Conservation (phyloP, 2,797 vertebrate genomes). For the Falco peregrinus region DNA sequence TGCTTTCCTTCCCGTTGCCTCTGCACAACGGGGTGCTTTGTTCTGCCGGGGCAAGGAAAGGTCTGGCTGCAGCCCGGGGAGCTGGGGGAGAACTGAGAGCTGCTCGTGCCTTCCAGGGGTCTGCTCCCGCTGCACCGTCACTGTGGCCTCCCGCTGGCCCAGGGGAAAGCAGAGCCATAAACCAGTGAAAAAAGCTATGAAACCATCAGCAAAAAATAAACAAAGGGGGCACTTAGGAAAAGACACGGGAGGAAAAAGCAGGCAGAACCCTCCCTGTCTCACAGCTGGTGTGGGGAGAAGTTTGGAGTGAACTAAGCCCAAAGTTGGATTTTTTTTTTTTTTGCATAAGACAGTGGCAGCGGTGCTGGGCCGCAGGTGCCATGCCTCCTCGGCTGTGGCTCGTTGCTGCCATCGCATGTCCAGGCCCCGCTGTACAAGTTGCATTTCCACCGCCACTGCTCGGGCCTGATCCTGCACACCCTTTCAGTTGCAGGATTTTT, state of each 20-base stretch:
- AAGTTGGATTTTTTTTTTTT: not conserved
- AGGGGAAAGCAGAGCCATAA: not conserved
- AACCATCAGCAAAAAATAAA: not conserved
- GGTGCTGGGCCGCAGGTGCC: accelerated
- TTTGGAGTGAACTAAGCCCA: not conserved
- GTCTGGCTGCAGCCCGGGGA: not conserved
- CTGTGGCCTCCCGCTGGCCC: accelerated
- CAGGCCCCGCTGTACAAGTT: not conserved
- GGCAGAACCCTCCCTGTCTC: not conserved
- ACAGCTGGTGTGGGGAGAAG: not conserved
- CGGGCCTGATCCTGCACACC: not conserved
- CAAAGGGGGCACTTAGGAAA: not conserved
- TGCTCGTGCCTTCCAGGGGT: not conserved
- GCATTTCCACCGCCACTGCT: accelerated
- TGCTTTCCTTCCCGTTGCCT: not conserved
- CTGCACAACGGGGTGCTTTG: conserved; percentile 1
- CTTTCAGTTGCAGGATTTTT: accelerated
- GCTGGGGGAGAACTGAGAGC: not conserved
- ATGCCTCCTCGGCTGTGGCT: not conserved
- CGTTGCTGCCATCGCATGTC: conserved; percentile 50
- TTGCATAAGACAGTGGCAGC: not conserved
- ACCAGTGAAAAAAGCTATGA: accelerated
- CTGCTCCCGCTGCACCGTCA: not conserved
- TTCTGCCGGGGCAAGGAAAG: not conserved
- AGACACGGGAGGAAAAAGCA: not conserved